Base-by-base conservation (phyloP, 2,797 vertebrate species). In the Crypturellus tataupa region DNA sequence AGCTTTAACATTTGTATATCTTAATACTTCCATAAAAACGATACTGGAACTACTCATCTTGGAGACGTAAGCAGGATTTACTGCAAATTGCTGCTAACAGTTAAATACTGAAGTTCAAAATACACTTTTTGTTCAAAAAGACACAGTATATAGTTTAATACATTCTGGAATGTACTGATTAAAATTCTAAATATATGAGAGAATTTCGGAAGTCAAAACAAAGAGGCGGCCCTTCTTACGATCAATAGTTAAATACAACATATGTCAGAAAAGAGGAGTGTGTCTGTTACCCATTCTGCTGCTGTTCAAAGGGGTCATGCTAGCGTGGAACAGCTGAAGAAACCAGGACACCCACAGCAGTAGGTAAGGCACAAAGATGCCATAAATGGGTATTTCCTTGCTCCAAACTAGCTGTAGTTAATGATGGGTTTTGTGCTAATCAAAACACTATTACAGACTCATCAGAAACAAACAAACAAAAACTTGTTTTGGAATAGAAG, bases 1-100 rank as follows among this genome's bases (percentile, higher is more conserved):
- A 94, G 56, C 71, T 85, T 56, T 53, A 73, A 80, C 35, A 47
- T 69, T 86, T 58, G 35, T 33, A 67, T 70, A 80, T 70, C 75
- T 80, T 81, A 93, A 76, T 92, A 79, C 6, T 67, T 24, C 39
- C 10, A 5, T 46, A 88, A 75, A 88, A 76, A 35, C 0, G 2
- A 10, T 71, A 14, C 33, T 63, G 60, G 25, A 83, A 81, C 29
- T 49, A 35, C 40, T 81, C 12, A 72, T 51, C n/a, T 87, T 15
- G 47, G 85, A n/a, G 13, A 59, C 51, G 6, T 13, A 75, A 78
- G 19, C 21, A 53, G 63, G 37, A 81, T 69, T 89, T 86, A 55
- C 2, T 23, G 10, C 71, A 92, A 29, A 40, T 20, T 19, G 12
- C 37, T 40, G 60, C 10, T 5, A 62, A 62, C 10, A 40, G 60